Evolutionary conservation across 1,140 invertebrate species (phyloP).

Genomic region (Oscheius sp.): DNA sequence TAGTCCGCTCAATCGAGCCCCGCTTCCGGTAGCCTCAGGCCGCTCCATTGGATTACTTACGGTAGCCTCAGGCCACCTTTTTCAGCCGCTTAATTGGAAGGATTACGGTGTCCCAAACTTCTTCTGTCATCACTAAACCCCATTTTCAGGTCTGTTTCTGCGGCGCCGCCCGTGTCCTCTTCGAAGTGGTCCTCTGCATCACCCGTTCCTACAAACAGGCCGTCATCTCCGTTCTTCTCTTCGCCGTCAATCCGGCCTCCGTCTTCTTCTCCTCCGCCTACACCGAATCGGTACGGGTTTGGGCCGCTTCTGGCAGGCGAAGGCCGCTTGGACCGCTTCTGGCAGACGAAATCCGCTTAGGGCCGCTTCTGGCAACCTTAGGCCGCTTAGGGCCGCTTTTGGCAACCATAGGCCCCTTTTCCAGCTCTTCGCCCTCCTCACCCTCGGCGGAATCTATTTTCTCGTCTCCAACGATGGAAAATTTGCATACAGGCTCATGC

Average conservation of each 20-base stretch:
- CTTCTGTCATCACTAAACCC: background rate
- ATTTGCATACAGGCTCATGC: background rate
- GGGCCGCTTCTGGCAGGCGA: no score
- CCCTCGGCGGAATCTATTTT: background rate
- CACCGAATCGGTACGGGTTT: conserved; percentile 33
- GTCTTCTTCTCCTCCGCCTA: conserved; percentile 39
- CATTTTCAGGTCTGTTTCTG: conserved; percentile 4
- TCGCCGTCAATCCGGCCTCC: conserved; percentile 35
- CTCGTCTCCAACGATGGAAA: background rate
- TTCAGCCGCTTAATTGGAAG: no score
- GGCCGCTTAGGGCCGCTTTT: background rate
- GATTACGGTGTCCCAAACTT: no score
- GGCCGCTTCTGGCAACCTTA: no score
- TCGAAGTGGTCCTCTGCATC: background rate
- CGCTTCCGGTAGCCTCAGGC: no score
- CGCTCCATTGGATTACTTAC: no score
- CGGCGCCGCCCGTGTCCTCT: conserved; percentile 4
- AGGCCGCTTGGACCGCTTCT: no score
- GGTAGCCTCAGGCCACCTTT: no score
- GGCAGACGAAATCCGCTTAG: no score
- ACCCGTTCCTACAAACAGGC: conserved; percentile 16
- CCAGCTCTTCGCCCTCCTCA: conserved; percentile 18
- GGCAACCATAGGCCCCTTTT: background rate
- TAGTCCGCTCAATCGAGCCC: no score
- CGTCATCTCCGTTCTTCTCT: conserved; percentile 19